Evolutionary conservation across 53 echinoderm and acorn worm genomes (phyloP).

Genomic region (Antedon mediterranea): DNA sequence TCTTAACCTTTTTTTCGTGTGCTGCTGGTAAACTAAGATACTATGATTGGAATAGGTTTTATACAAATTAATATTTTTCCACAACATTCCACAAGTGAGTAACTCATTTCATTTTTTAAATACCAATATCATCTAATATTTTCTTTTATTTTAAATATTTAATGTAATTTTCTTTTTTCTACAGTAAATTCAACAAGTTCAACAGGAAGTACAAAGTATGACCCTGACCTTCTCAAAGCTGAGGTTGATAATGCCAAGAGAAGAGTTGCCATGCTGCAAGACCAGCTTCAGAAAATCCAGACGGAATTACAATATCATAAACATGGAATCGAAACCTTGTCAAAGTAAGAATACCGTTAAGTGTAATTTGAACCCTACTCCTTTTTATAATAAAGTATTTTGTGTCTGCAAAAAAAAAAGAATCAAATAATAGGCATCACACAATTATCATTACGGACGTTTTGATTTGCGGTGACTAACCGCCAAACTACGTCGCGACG

Average conservation of each 20-base stretch:
- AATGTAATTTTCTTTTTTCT: neutral
- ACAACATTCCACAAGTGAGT: neutral
- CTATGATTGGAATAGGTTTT: neutral
- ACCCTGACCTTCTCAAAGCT: constrained; percentile 75
- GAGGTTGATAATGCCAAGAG: constrained; percentile 72
- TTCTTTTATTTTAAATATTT: no score
- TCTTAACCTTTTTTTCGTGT: no score
- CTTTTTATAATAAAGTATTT: no score
- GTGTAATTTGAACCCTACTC: no score
- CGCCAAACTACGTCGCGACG: no score
- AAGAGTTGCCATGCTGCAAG: constrained; percentile 64
- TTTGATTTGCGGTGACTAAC: no score
- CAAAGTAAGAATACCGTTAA: neutral
- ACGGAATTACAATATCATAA: constrained; percentile 45
- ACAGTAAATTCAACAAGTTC: constrained; percentile 86
- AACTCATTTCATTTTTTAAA: neutral
- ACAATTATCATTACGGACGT: no score
- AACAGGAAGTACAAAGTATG: constrained; percentile 76
- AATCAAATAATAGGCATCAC: no score
- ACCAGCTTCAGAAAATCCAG: constrained; percentile 54
- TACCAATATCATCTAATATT: no score
- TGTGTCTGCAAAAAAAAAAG: no score
- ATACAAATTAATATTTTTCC: neutral
- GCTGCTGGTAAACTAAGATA: neutral
- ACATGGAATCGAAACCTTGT: constrained; percentile 6